phyloP scores from a whole-genome alignment of 2,797 vertebrate species.

The Sylvia borin region DNA sequence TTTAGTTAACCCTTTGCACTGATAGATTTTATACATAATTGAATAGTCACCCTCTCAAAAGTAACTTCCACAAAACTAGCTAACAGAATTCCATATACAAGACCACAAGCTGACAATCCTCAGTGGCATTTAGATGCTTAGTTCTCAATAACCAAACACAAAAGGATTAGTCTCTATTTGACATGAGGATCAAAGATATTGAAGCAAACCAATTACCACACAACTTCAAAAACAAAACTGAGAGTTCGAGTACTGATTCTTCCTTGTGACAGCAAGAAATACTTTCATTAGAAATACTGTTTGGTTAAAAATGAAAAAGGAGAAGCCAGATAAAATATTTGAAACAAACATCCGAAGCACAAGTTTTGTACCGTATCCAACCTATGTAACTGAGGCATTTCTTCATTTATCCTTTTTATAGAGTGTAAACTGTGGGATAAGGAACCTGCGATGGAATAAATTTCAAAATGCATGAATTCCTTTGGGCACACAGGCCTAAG shows the following conservation, averaged over 20 bases:
- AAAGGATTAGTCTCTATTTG: not conserved
- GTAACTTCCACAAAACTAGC: not conserved
- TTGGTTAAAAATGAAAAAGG: not conserved
- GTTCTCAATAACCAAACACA: not conserved
- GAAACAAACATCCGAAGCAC: not conserved
- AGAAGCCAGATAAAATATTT: not conserved
- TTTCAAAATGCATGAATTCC: not conserved
- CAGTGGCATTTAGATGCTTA: not conserved
- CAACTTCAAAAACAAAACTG: not conserved
- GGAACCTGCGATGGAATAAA: not conserved
- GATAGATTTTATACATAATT: fast-evolving
- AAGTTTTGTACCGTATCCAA: not conserved
- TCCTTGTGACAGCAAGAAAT: not conserved
- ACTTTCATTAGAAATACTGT: not conserved
- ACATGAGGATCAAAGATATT: not conserved
- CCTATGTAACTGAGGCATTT: not conserved
- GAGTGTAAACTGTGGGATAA: not conserved
- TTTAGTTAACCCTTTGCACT: not conserved
- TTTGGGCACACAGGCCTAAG: not conserved
- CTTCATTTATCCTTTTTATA: not conserved
- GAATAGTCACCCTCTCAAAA: not conserved
- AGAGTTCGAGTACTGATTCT: not conserved
- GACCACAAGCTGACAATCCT: not conserved
- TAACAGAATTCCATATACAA: not conserved
- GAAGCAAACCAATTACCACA: not conserved